These are phyloP conservation scores for Polyommatus iphigenia DNA, from an alignment of 2,888 invertebrate species.

Conservation along the genomic window DNA sequence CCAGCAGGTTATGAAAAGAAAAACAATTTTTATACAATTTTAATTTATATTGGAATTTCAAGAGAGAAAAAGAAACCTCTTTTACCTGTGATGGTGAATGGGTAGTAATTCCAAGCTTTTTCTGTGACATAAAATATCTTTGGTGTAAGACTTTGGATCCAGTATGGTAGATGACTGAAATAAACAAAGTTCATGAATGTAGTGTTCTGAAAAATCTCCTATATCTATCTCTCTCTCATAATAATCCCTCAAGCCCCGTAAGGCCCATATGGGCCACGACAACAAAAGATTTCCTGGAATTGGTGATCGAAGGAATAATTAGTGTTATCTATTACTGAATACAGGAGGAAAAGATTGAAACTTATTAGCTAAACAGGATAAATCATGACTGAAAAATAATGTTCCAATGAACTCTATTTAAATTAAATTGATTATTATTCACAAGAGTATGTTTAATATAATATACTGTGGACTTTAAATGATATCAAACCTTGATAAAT, in stretches of 20 bases:
- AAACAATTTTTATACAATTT: slow-evolving; percentile 40
- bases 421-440: too few relatives aligned
- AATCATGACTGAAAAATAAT: background rate
- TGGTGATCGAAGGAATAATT: too few relatives aligned
- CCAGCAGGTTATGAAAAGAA: slow-evolving; percentile 52
- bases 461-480: background rate
- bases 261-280: too few relatives aligned
- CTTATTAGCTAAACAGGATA: background rate
- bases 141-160: slow-evolving; percentile 93
- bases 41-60: slow-evolving; percentile 26
- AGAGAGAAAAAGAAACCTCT: slow-evolving; percentile 33
- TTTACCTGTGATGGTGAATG: slow-evolving; percentile 91
- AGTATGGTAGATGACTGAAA: slow-evolving; percentile 92
- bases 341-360: background rate
- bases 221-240: too few relatives aligned
- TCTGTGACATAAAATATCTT: slow-evolving; percentile 95
- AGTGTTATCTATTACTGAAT: background rate
- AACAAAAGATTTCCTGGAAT: too few relatives aligned
- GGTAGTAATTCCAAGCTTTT: slow-evolving; percentile 97
- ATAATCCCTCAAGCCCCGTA: too few relatives aligned
- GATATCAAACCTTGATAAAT: slow-evolving; percentile 86
- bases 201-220: background rate
- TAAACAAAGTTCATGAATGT: slow-evolving; percentile 26
- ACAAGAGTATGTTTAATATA: background rate
- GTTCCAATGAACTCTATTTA: background rate